phyloP scores from a whole-genome alignment of 2,797 vertebrate genomes.

The Siniperca scherzeri region DNA sequence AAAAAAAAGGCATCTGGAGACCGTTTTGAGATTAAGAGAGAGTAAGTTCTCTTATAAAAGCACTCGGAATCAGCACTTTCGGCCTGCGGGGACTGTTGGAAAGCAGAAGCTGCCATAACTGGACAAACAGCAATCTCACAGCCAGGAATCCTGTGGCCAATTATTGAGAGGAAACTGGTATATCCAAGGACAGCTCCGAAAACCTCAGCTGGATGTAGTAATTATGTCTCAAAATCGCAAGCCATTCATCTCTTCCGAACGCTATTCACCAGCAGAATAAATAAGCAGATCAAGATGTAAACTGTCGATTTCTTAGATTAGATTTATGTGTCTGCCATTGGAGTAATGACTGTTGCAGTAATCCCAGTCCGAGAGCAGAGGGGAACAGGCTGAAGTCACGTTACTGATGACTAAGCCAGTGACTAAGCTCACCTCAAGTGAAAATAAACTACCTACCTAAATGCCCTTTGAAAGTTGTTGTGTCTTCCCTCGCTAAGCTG shows the following conservation, averaged over 20 bases:
- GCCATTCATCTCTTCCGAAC: slow-evolving; percentile 52
- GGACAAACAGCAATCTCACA: slow-evolving; percentile 78
- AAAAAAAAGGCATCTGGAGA: slow-evolving; percentile 74
- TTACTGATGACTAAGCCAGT: slow-evolving; percentile 65
- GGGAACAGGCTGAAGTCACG: slow-evolving; percentile 30
- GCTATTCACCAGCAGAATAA: slow-evolving; percentile 50
- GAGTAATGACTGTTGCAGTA: slow-evolving; percentile 8
- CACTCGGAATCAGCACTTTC: slow-evolving; percentile 76
- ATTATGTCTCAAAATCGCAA: slow-evolving; percentile 68
- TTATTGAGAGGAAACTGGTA: slow-evolving; percentile 68
- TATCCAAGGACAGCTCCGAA: slow-evolving; percentile 50
- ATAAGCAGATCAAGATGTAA: slow-evolving; percentile 45
- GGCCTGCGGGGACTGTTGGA: slow-evolving; percentile 54
- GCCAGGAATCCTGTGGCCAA: slow-evolving; percentile 57
- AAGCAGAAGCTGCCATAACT: slow-evolving; percentile 76
- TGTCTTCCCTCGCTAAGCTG: slow-evolving; percentile 66
- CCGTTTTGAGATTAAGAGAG: slow-evolving; percentile 79
- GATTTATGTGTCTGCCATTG: slow-evolving; percentile 34
- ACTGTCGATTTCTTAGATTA: slow-evolving; percentile 33
- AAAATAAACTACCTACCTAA: slow-evolving; percentile 71
- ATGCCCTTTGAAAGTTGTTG: slow-evolving; percentile 73
- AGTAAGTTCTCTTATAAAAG: slow-evolving; percentile 75
- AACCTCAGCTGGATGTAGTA: slow-evolving; percentile 52
- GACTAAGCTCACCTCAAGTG: slow-evolving; percentile 75
- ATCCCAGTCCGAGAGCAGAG: slow-evolving; percentile 28